Evolutionary conservation across 2,888 invertebrate species (phyloP).

Genomic region (Geophilus truncorum): DNA sequence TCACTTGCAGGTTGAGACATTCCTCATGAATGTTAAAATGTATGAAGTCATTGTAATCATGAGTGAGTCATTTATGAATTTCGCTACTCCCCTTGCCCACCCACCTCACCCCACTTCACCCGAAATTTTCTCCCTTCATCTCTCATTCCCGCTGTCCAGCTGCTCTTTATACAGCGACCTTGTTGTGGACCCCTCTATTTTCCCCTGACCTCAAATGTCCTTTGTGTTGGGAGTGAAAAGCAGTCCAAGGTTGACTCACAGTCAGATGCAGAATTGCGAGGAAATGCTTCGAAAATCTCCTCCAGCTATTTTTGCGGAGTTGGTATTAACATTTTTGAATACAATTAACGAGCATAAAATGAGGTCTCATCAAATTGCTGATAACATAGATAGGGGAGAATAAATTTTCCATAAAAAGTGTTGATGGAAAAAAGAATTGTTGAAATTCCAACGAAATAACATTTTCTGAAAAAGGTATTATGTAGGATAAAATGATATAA

Average conservation of each 20-base stretch:
- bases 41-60: background rate
- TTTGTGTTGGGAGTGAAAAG: background rate
- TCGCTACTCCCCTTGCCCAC: too few relatives aligned
- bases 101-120: too few relatives aligned
- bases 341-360: background rate
- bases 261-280: background rate
- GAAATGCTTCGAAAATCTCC: background rate
- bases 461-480: background rate
- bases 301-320: background rate
- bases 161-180: background rate
- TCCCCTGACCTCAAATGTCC: background rate
- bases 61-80: background rate
- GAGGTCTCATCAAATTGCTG: too few relatives aligned
- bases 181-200: background rate
- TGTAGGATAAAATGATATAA: background rate
- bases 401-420: too few relatives aligned
- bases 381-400: too few relatives aligned
- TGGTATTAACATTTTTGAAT: background rate
- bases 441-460: background rate
- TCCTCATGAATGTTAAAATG: background rate
- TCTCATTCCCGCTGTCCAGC: background rate
- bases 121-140: background rate
- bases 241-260: constrained; percentile 10
- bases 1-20: background rate
- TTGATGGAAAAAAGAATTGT: too few relatives aligned